Conservation (phyloP, 2,113 vertebrate species). For the Toxotes chatareus region DNA sequence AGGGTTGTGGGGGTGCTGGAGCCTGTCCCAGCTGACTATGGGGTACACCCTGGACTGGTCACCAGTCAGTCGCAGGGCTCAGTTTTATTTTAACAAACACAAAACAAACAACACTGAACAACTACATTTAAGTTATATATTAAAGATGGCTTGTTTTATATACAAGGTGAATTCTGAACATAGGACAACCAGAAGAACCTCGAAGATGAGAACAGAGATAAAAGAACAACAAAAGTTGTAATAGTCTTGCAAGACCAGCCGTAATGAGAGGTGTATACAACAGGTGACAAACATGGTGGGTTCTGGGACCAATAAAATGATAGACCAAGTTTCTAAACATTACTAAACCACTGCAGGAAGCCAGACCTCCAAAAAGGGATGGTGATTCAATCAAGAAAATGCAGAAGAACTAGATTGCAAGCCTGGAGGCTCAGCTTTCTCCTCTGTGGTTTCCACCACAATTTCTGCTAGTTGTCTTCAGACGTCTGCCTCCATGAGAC, state of each 20-base stretch:
- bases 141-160: constrained; percentile 61
- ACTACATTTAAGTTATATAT: constrained; percentile 66
- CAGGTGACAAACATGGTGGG: neutral
- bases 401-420: neutral
- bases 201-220: constrained; percentile 6
- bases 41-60: no score
- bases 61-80: no score
- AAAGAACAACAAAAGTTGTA: constrained; percentile 8
- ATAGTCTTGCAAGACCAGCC: neutral
- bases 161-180: constrained; percentile 54
- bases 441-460: constrained; percentile 25
- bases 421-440: constrained; percentile 18
- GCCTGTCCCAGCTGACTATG: no score
- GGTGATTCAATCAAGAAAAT: constrained; percentile 9
- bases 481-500: neutral
- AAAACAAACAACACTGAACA: constrained; percentile 47
- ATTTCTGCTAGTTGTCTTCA: constrained; percentile 20
- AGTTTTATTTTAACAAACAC: constrained; percentile 72
- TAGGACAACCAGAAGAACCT: constrained; percentile 1
- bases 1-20: no score
- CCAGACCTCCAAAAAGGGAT: neutral
- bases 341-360: neutral
- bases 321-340: neutral
- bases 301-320: constrained; percentile 6
- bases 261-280: neutral